phyloP scores from a whole-genome alignment of 2,113 vertebrate genomes.

The Phalacrocorax pelagicus region DNA sequence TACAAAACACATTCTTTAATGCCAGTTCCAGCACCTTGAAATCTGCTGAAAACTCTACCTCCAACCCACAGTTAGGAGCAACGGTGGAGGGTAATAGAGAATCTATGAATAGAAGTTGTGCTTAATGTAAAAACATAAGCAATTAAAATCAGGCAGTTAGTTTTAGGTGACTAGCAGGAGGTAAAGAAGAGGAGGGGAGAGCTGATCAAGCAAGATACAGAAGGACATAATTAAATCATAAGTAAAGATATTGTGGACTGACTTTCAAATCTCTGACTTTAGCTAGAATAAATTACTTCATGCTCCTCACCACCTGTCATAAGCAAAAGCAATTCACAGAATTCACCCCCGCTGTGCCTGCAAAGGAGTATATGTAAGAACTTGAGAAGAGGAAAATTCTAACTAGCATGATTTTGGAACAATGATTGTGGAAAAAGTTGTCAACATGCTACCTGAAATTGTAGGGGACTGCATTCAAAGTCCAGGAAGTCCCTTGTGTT shows the following conservation, averaged over 20 bases:
- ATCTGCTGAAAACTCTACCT: not conserved
- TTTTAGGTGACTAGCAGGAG: not conserved
- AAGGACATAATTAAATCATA: not conserved
- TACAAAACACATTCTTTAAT: not conserved
- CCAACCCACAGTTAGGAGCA: not conserved
- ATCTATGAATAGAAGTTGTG: not conserved
- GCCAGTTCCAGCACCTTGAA: not conserved
- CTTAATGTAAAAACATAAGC: not conserved
- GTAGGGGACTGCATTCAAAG: not conserved
- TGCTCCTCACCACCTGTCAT: not conserved
- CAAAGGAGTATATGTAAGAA: not conserved
- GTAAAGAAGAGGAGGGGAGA: not conserved
- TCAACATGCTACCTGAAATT: not conserved
- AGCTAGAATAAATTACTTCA: not conserved
- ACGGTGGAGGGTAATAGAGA: not conserved
- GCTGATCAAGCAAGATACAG: not conserved
- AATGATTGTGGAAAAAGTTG: not conserved
- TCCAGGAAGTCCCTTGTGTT: not conserved
- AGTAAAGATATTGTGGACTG: not conserved
- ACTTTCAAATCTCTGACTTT: conserved; percentile 1
- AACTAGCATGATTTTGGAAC: not conserved
- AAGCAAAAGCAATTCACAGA: not conserved
- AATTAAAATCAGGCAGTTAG: not conserved
- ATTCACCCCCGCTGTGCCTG: not conserved
- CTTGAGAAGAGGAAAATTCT: not conserved